Percentiles rank a stretch among this genome's conserved stretches.
These are phyloP conservation scores for Epinephelus moara DNA, from an alignment of 2,113 vertebrate species.

Conservation along the genomic window DNA sequence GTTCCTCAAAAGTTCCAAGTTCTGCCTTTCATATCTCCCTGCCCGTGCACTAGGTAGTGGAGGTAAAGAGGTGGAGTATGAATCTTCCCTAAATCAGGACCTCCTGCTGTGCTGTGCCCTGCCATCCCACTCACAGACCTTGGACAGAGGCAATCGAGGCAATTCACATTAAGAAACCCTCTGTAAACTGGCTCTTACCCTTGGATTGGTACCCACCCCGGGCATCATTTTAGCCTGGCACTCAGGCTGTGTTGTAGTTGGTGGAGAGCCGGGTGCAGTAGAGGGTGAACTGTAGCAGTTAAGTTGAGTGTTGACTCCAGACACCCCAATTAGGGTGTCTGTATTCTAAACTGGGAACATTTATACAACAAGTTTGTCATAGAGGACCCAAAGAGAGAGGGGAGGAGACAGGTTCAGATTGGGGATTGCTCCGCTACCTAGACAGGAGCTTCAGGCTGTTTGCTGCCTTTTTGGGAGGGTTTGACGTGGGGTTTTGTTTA, in stretches of 20 bases:
- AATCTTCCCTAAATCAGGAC: constrained; percentile 66
- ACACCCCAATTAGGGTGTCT: constrained; percentile 70
- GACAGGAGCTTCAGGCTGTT: constrained; percentile 79
- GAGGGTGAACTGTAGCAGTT: constrained; percentile 61
- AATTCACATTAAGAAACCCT: constrained; percentile 52
- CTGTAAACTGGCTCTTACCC: constrained; percentile 49
- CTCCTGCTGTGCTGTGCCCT: constrained; percentile 55
- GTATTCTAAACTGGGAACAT: constrained; percentile 68
- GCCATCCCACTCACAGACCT: constrained; percentile 40
- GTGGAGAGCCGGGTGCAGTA: constrained; percentile 38
- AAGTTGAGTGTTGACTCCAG: constrained; percentile 59
- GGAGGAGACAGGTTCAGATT: constrained; percentile 55
- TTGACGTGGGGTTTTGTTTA: constrained; percentile 73
- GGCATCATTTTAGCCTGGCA: constrained; percentile 56
- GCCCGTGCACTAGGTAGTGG: constrained; percentile 63
- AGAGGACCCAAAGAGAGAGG: constrained; percentile 45
- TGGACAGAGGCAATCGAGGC: constrained; percentile 47
- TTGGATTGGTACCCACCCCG: constrained; percentile 50
- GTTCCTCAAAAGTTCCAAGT: constrained; percentile 84
- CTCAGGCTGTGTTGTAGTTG: constrained; percentile 36
- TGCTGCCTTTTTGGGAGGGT: constrained; percentile 68
- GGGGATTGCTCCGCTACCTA: constrained; percentile 66
- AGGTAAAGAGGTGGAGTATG: constrained; percentile 68
- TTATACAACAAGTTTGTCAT: constrained; percentile 68
- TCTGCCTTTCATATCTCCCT: constrained; percentile 76